Conservation (phyloP, 2,113 vertebrate species). For the Poecilia latipinna region DNA sequence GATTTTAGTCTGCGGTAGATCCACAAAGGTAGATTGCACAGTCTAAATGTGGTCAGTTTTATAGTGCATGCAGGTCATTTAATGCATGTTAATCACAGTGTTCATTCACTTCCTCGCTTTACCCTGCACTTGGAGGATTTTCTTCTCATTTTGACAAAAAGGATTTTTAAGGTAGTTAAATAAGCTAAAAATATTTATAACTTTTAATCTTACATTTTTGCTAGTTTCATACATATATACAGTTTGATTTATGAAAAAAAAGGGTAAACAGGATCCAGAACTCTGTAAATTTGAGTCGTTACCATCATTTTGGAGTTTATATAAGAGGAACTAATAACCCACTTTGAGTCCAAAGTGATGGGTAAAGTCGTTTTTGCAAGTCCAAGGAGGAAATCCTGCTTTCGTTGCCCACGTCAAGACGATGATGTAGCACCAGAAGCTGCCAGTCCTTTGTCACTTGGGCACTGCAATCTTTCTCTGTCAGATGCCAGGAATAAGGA, state of each 20-base stretch:
- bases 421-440: conserved; percentile 75
- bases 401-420: conserved; percentile 66
- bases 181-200: no score
- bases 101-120: no score
- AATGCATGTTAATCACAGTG: no score
- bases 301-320: conserved; percentile 68
- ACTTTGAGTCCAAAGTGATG: conserved; percentile 76
- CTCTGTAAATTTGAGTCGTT: conserved; percentile 9
- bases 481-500: conserved; percentile 75
- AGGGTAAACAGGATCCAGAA: no score
- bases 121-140: no score
- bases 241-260: no score
- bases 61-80: neutral
- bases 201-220: no score
- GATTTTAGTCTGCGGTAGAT: neutral
- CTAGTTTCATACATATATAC: no score
- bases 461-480: conserved; percentile 80
- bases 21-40: neutral
- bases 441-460: conserved; percentile 80
- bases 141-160: no score
- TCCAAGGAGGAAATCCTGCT: conserved; percentile 66
- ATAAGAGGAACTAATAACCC: conserved; percentile 74
- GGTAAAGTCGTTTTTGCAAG: conserved; percentile 75
- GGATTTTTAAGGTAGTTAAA: no score
- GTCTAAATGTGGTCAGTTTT: neutral